Conservation (phyloP, 2,797 vertebrate species). For the Poecilia gillii region DNA sequence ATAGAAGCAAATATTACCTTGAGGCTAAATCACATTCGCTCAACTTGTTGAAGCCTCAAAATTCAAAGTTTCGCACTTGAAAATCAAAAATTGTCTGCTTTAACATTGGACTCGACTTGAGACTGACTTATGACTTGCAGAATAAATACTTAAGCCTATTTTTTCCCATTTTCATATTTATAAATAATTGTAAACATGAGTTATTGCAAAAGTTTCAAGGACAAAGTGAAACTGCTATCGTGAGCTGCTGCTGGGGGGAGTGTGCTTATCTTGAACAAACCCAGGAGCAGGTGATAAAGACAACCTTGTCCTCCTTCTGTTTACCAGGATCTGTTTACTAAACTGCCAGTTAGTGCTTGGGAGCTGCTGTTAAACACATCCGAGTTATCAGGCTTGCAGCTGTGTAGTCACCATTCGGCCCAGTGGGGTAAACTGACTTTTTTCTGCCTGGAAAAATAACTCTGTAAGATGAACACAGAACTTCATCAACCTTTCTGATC, state of each 20-base stretch:
- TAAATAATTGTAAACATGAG: neutral
- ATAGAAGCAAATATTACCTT: neutral
- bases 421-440: slow-evolving; percentile 48
- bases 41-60: neutral
- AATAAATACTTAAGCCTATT: neutral
- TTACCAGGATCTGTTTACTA: slow-evolving; percentile 54
- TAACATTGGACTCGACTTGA: neutral
- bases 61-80: neutral
- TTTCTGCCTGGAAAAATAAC: slow-evolving; percentile 43
- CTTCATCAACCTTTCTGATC: slow-evolving; percentile 35
- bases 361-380: slow-evolving; percentile 49
- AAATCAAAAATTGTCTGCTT: neutral
- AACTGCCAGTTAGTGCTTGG: slow-evolving; percentile 51
- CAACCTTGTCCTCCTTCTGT: slow-evolving; percentile 48
- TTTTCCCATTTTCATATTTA: neutral
- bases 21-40: neutral
- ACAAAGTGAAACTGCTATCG: slow-evolving; percentile 30
- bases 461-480: slow-evolving; percentile 35
- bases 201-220: slow-evolving; percentile 26
- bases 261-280: slow-evolving; percentile 67
- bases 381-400: slow-evolving; percentile 56
- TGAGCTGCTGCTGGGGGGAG: slow-evolving; percentile 14
- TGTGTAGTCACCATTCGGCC: slow-evolving; percentile 48
- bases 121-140: neutral
- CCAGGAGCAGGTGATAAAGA: slow-evolving; percentile 52